These are phyloP conservation scores for Actenoides hombroni DNA, from an alignment of 2,113 vertebrate genomes.

Conservation along the genomic window DNA sequence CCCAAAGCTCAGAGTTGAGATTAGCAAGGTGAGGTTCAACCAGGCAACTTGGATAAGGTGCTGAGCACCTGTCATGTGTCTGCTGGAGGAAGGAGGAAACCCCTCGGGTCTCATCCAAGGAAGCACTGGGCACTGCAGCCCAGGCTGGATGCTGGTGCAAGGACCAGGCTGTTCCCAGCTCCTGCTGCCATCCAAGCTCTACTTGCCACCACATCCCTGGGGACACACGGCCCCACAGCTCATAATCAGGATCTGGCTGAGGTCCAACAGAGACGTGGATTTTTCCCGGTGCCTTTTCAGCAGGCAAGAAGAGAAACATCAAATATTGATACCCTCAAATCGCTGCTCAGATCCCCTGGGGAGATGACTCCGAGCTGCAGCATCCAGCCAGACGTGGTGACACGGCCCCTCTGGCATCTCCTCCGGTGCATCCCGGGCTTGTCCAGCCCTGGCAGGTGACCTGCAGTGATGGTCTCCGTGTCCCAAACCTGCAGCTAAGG, in stretches of 20 bases:
- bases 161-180: rapidly evolving
- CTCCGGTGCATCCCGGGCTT: rapidly evolving
- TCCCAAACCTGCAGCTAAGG: rapidly evolving
- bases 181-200: background rate
- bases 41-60: rapidly evolving
- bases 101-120: background rate
- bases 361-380: background rate
- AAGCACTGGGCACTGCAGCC: rapidly evolving
- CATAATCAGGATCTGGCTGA: background rate
- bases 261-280: rapidly evolving
- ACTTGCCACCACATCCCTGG: background rate
- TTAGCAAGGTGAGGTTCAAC: background rate
- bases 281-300: background rate
- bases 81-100: background rate
- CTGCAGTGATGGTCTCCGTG: rapidly evolving
- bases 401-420: background rate
- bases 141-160: background rate
- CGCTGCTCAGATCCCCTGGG: background rate
- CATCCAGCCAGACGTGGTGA: rapidly evolving
- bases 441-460: background rate
- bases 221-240: rapidly evolving
- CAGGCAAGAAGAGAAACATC: background rate
- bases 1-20: background rate
- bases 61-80: rapidly evolving
- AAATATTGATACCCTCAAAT: slow-evolving; percentile 39